phyloP scores from a whole-genome alignment of 1,140 invertebrate species.

The Drosophila virilis region DNA sequence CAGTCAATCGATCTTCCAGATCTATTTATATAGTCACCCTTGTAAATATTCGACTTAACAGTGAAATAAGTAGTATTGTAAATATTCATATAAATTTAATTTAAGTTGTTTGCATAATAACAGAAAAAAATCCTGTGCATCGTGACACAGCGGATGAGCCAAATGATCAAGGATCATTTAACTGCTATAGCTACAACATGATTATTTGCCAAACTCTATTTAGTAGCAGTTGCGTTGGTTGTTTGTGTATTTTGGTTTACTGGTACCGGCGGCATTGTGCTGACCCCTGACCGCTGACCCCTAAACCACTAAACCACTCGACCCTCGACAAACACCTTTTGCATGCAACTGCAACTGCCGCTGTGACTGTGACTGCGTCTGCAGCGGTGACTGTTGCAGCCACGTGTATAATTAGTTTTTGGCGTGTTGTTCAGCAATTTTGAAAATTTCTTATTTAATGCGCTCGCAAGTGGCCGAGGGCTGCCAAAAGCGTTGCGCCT shows the following conservation, averaged over 20 bases:
- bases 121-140: too few species aligned
- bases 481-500: slow-evolving; percentile 67
- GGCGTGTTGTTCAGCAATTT: slow-evolving; percentile 70
- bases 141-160: too few species aligned
- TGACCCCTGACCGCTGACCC: slow-evolving; percentile 19
- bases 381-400: slow-evolving; percentile 53
- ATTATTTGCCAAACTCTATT: neutral
- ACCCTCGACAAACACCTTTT: slow-evolving; percentile 26
- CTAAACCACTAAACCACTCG: slow-evolving; percentile 9
- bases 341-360: slow-evolving; percentile 14
- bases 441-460: slow-evolving; percentile 80
- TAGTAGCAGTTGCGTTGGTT: neutral
- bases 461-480: slow-evolving; percentile 42
- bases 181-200: neutral
- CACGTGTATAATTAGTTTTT: slow-evolving; percentile 72
- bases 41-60: too few species aligned
- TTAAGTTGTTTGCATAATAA: too few species aligned
- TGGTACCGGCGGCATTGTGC: slow-evolving; percentile 11
- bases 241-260: neutral
- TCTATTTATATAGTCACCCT: too few species aligned
- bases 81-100: too few species aligned
- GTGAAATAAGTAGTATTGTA: too few species aligned
- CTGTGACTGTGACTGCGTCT: slow-evolving; percentile 41
- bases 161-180: neutral
- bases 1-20: too few species aligned